These are phyloP conservation scores for Palythoa grandiflora DNA, from an alignment of 92 coral and sea anemone genomes.

Conservation along the genomic window DNA sequence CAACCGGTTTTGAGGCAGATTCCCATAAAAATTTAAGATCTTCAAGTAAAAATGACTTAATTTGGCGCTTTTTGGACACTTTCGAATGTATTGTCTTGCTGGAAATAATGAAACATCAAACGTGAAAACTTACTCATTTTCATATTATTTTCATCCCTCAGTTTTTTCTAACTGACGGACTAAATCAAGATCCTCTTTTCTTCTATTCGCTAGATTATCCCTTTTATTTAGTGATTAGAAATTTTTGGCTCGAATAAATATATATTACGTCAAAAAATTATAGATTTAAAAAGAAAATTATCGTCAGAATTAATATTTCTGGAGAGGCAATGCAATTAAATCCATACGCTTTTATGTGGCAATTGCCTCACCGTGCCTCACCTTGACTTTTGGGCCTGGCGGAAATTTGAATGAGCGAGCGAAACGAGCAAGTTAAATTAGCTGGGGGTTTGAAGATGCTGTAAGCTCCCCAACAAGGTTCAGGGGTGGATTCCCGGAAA, in stretches of 20 bases:
- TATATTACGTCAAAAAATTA: conserved; percentile 1
- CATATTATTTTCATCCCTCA: conserved; percentile 3
- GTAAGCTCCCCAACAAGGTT: background rate
- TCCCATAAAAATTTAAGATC: background rate
- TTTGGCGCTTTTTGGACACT: conserved; percentile 2
- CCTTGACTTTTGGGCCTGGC: background rate
- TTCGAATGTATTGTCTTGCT: conserved; percentile 4
- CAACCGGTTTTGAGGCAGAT: background rate
- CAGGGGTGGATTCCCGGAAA: background rate
- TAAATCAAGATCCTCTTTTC: conserved; percentile 3
- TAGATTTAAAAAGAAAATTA: background rate
- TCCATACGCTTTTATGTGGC: conserved; percentile 6
- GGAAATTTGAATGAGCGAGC: conserved; percentile 6
- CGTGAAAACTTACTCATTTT: background rate
- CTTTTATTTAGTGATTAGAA: background rate
- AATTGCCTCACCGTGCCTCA: conserved; percentile 7
- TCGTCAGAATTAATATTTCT: background rate
- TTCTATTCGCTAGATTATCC: background rate
- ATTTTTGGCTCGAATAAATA: background rate
- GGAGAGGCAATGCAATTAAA: conserved; percentile 1
- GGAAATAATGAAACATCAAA: background rate
- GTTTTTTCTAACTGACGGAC: conserved; percentile 1
- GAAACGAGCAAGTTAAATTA: conserved; percentile 3
- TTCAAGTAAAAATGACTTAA: background rate
- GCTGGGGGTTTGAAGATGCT: conserved; percentile 1